These are phyloP conservation scores for Tiaroga cobitis DNA, from an alignment of 2,797 vertebrate species.

Conservation along the genomic window DNA sequence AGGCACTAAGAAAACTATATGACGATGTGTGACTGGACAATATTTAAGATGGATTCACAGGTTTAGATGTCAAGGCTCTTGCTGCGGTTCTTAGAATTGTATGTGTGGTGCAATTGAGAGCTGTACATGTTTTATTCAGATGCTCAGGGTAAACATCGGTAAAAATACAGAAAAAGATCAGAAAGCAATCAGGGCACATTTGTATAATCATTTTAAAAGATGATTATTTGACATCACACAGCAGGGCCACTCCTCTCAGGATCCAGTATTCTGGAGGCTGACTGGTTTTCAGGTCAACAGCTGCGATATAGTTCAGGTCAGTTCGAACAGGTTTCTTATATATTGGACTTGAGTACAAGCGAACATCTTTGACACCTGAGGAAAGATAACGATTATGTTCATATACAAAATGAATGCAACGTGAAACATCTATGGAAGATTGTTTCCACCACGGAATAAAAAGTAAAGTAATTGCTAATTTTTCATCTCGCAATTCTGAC, in stretches of 20 bases:
- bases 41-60: conserved; percentile 4
- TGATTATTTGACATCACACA: conserved; percentile 91
- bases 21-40: neutral
- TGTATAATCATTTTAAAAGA: neutral
- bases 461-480: neutral
- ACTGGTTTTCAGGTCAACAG: conserved; percentile 85
- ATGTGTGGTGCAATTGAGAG: neutral
- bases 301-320: conserved; percentile 87
- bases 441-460: neutral
- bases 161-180: neutral
- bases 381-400: neutral
- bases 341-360: conserved; percentile 89
- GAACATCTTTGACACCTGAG: conserved; percentile 80
- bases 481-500: neutral
- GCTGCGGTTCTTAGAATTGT: neutral
- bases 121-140: neutral
- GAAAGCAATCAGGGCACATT: neutral
- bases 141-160: neutral
- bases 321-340: conserved; percentile 92
- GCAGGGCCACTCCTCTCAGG: conserved; percentile 90
- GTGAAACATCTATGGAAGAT: too few relatives aligned
- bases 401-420: neutral
- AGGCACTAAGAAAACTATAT: conserved; percentile 19
- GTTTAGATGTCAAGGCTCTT: conserved; percentile 14
- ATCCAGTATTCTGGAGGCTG: conserved; percentile 91